Evolutionary conservation across 2,113 vertebrate genomes (phyloP).

Genomic region (Anarrhichthys ocellatus): DNA sequence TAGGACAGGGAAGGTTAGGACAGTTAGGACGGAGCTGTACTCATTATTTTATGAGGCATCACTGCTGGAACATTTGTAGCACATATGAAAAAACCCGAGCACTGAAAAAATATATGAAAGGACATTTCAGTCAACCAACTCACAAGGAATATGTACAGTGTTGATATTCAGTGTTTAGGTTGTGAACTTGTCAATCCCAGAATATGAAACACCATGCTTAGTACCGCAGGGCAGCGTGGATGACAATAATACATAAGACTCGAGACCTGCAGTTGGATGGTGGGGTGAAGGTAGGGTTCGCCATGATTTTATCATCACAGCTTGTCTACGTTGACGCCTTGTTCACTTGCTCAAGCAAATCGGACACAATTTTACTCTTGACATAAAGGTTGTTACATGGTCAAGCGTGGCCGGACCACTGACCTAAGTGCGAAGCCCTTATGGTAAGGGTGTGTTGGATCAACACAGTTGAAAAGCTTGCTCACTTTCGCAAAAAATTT

Average conservation of each 20-base stretch:
- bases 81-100: not conserved
- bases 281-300: not conserved
- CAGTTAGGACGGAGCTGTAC: slow-evolving; percentile 15
- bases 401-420: no score
- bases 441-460: no score
- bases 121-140: not conserved
- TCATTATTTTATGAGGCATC: not conserved
- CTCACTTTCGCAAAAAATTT: no score
- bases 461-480: no score
- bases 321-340: not conserved
- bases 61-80: not conserved
- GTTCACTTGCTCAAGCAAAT: not conserved
- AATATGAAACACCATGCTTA: not conserved
- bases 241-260: not conserved
- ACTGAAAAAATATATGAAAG: not conserved
- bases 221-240: not conserved
- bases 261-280: not conserved
- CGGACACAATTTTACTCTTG: not conserved
- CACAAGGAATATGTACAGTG: not conserved
- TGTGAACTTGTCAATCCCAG: not conserved
- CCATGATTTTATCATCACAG: not conserved
- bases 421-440: no score
- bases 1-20: slow-evolving; percentile 7
- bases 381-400: not conserved
- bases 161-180: not conserved